A percentile compares a stretch with the other conserved stretches of the same genome.
These are phyloP conservation scores for Drosophila sproati DNA, from an alignment of 1,140 invertebrate species.

Conservation along the genomic window DNA sequence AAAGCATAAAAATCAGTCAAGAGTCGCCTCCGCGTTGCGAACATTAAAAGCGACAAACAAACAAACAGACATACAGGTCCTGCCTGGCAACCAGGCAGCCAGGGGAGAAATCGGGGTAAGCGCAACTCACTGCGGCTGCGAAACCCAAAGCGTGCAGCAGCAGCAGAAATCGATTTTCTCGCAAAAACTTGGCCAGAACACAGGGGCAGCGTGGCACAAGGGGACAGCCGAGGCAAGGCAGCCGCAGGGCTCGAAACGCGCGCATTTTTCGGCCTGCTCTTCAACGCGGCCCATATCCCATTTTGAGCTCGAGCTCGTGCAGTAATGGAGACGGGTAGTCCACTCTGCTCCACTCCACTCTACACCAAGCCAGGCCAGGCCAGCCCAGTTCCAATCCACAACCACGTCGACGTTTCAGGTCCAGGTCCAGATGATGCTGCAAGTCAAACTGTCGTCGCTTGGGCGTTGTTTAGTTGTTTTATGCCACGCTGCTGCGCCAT, in stretches of 20 bases:
- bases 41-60: constrained; percentile 83
- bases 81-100: constrained; percentile 14
- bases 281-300: constrained; percentile 10
- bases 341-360: not conserved
- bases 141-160: constrained; percentile 44
- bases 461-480: constrained; percentile 75
- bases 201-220: constrained; percentile 22
- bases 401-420: not conserved
- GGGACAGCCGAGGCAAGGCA: constrained; percentile 8
- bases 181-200: constrained; percentile 73
- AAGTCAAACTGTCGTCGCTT: constrained; percentile 80
- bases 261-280: constrained; percentile 35
- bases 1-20: constrained; percentile 84
- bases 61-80: constrained; percentile 49
- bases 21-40: constrained; percentile 66
- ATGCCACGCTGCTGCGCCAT: constrained; percentile 39
- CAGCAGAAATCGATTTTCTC: constrained; percentile 78
- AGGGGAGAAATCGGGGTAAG: constrained; percentile 9
- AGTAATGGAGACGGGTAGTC: constrained; percentile 20
- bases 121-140: constrained; percentile 49
- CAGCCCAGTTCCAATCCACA: not conserved
- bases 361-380: not conserved
- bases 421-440: constrained; percentile 35
- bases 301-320: constrained; percentile 1
- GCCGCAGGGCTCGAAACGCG: constrained; percentile 59